Evolutionary conservation across 1,140 invertebrate species (phyloP), one percentile per base, ranked within the genome.

Genomic region (Temnothorax curvispinosus): DNA sequence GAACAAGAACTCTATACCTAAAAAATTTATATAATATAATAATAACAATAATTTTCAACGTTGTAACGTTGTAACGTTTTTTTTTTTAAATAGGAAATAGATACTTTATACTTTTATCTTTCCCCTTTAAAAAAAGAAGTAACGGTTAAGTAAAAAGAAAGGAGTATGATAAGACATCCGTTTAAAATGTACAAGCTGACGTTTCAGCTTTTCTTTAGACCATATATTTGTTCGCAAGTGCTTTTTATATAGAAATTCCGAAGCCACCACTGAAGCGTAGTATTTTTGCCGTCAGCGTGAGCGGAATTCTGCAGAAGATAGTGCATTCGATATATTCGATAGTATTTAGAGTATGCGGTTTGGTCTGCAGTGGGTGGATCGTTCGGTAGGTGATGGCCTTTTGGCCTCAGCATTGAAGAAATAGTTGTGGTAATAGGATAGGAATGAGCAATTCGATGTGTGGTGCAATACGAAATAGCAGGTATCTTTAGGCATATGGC

Each of bases 161-260:
- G 6, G 27, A 38, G 35, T 35, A 0, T 38, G 7, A 7, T n/a
- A 52, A 32, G 38, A 74, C 27, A 54, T 38, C 11, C 52, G n/a
- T 75, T 54, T n/a, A 56, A 75, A 54, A 75, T 54, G 11, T 38
- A 38, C 41, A 15, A 27, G 52, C 8, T 38, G 44, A 54, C 15
- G 32, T n/a, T 35, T 15, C 52, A 54, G 18, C n/a, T 56, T 35
- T 7, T 35, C 6, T 56, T 75, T 1, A 75, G 38, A 38, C 3
- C 52, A n/a, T n/a, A 56, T 75, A 21, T 52, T n/a, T 41, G 5
- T 18, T 52, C 32, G 35, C 21, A 75, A 75, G 38, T 54, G 13
- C 32, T 52, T 75, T 75, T 71, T 71, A 71, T 75, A 56, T n/a
- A 56, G 32, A 75, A 56, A 75, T 75, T 75, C 72, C 72, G n/a